Base-by-base conservation (phyloP, 2,888 invertebrate genomes). In the Cheilosia variabilis region DNA sequence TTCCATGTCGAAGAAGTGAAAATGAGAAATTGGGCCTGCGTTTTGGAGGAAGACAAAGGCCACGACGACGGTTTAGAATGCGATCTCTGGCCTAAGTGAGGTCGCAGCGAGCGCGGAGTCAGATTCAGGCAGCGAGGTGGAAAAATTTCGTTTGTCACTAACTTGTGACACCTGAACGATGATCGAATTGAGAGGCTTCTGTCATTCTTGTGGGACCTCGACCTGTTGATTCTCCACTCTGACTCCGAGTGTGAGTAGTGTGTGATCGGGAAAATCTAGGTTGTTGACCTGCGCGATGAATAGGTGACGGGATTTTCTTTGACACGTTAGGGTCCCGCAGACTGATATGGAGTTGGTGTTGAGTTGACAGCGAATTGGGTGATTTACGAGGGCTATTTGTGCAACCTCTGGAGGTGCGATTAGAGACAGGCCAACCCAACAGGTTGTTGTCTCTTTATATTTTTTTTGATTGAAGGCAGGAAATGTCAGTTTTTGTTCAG, bases 321-420 rank as follows among this genome's bases (percentile, higher is more conserved):
- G 83, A 84, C 79, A 72, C 57, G 68, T 45, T 24, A 47, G 60
- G 31, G 52, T 69, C 50, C 37, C 27, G 78, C 69, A 71, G 75
- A 84, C 53, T 76, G 83, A 84, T 84, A 75, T 75, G 57, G 63
- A 75, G 65, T 60, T 76, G 84, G 84, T 84, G 84, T 84, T 84
- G 84, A 80, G 75, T 76, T 84, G 84, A 84, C 84, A 84, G 79
- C 65, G 79, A 80, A 75, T 84, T 66, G 79, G 79, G 80, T 80
- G 84, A 84, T 75, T 84, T 84, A 84, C 75, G 79, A 80, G 63
- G 75, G 84, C 75, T 71, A 80, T 75, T 71, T 84, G 84, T 84
- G 84, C 80, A 80, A 84, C 79, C 69, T 75, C 65, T 66, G 41
- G 62, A 80, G 75, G 79, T 75, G 75, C 71, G 84, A 69, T 62